phyloP scores from a whole-genome alignment of 2,888 invertebrate species.

The Eupithecia centaureata region DNA sequence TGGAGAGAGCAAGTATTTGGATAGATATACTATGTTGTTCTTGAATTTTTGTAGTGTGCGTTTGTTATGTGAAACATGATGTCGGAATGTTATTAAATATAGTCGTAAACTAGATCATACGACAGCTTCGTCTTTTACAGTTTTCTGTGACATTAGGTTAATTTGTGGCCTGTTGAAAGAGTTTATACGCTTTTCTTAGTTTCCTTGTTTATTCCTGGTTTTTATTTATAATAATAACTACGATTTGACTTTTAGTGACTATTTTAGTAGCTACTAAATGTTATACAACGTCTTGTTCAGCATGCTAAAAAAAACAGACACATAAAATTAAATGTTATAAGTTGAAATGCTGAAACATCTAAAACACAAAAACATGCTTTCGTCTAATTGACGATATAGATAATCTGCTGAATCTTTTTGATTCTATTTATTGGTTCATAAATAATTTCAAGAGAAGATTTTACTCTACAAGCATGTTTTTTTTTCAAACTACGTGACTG shows the following conservation, averaged over 20 bases:
- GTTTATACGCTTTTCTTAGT: constrained; percentile 45
- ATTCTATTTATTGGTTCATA: background rate
- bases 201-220: constrained; percentile 40
- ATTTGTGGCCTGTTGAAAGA: constrained; percentile 62
- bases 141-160: constrained; percentile 59
- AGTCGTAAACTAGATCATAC: constrained; percentile 71
- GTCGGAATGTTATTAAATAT: constrained; percentile 75
- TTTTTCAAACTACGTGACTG: constrained; percentile 4
- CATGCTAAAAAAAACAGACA: constrained; percentile 27
- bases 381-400: constrained; percentile 6
- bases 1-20: constrained; percentile 60
- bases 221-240: constrained; percentile 35
- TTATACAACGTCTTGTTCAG: constrained; percentile 41
- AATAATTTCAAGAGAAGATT: background rate
- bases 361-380: constrained; percentile 16
- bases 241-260: constrained; percentile 36
- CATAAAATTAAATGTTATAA: constrained; percentile 28
- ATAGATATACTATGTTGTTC: constrained; percentile 65
- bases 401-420: constrained; percentile 2
- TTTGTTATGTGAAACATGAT: constrained; percentile 66
- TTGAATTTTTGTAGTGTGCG: constrained; percentile 52
- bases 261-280: constrained; percentile 40
- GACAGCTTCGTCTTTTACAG: constrained; percentile 55
- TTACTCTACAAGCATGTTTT: background rate
- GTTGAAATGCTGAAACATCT: constrained; percentile 26